Base-by-base conservation (phyloP, 2,888 invertebrate species). In the Pelosia muscerda region DNA sequence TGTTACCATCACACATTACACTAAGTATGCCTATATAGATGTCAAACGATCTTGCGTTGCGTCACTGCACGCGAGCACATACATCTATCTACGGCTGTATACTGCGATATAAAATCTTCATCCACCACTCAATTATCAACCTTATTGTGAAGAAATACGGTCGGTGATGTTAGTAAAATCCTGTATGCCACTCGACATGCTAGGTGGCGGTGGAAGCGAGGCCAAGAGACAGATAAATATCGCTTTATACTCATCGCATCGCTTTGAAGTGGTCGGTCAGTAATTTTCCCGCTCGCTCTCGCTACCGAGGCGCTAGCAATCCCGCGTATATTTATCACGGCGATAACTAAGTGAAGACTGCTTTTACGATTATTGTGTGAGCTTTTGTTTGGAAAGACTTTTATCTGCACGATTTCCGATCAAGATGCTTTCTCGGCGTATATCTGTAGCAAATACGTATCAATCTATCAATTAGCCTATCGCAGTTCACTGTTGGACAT, bases 151-250 rank as follows among this genome's bases (percentile, higher is more conserved):
- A 23, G 66, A 6, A n/a, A 72, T 82, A 83, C 68, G 68, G 73
- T 57, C 23, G 65, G 23, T 61, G 25, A 42, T 57, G 67, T 42
- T 67, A 42, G 77, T 64, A 77, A 49, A 66, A 74, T 69, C 57
- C 70, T 74, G 81, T 78, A 78, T 63, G 71, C 81, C 73, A 77
- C 75, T 81, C 78, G 75, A 79, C 81, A 82, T 88, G 87, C 88
- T 89, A 86, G 88, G 86, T 86, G 85, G 84, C 83, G 81, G 81
- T 77, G 79, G 66, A 71, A 75, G 63, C 86, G 89, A 89, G 88
- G 89, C 88, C 88, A 85, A 86, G 86, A 85, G 87, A 86, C 88
- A 86, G 85, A 90, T 91, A 90, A 88, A 90, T 91, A 90, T 89
- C 90, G 85, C 81, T 85, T 83, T 83, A 86, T 85, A 87, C 88